Evolutionary conservation across 2,797 vertebrate genomes (phyloP).

Genomic region (Thripadectes ignobilis): DNA sequence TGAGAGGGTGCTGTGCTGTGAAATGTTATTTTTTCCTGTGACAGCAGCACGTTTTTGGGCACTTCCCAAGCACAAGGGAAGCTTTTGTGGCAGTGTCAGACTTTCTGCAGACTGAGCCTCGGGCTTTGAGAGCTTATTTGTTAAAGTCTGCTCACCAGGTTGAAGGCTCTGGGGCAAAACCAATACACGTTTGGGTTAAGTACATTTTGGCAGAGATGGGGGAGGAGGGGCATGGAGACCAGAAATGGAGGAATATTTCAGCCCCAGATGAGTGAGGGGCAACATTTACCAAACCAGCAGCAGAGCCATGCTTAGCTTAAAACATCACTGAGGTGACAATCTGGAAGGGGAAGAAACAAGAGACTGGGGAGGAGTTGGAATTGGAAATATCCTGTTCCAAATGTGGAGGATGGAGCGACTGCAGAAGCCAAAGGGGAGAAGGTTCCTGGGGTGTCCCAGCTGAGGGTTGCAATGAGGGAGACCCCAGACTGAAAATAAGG

Average conservation of each 20-base stretch:
- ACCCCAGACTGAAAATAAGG: background rate
- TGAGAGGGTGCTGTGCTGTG: background rate
- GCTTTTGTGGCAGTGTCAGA: background rate
- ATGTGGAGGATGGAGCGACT: background rate
- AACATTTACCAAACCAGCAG: background rate
- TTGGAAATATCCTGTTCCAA: background rate
- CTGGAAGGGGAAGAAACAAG: background rate
- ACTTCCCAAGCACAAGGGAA: background rate
- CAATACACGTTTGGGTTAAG: background rate
- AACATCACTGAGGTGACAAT: background rate
- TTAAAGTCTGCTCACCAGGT: background rate
- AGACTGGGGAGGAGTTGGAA: background rate
- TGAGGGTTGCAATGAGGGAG: accelerated
- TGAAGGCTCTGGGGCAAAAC: background rate
- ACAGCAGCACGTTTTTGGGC: background rate
- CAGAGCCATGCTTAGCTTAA: background rate
- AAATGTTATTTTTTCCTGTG: background rate
- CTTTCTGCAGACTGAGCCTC: background rate
- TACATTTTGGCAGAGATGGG: background rate
- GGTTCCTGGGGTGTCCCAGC: background rate
- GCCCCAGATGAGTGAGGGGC: background rate
- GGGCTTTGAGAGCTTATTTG: background rate
- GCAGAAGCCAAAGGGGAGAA: background rate
- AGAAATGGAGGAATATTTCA: background rate
- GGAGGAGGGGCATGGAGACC: background rate